Conservation (phyloP, 2,797 vertebrate species). For the Varecia variegata region DNA sequence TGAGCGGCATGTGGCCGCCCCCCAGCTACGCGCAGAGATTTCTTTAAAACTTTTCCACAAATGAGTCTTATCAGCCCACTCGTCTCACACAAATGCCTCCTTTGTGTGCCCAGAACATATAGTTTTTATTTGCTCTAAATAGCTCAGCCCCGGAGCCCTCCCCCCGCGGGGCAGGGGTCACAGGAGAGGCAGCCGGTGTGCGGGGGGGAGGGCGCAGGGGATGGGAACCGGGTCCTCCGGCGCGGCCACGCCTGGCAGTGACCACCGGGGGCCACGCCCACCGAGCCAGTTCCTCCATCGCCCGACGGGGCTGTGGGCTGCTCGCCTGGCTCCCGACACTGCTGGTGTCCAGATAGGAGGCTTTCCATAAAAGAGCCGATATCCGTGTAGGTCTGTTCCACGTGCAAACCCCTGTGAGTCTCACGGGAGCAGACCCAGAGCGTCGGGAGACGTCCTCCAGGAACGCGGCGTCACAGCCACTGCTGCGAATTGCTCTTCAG, state of each 20-base stretch:
- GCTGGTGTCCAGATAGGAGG: rapidly evolving
- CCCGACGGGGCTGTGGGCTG: rapidly evolving
- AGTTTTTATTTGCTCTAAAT: slow-evolving; percentile 80
- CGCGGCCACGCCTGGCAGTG: neutral
- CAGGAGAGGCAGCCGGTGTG: neutral
- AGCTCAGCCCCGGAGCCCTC: slow-evolving; percentile 64
- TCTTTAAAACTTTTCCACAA: slow-evolving; percentile 76
- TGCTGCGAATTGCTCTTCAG: rapidly evolving
- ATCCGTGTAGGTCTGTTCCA: neutral
- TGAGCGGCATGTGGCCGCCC: slow-evolving; percentile 89
- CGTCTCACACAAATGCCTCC: slow-evolving; percentile 78
- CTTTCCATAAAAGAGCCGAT: rapidly evolving
- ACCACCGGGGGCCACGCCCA: rapidly evolving
- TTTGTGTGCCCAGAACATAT: slow-evolving; percentile 87
- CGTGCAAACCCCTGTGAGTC: rapidly evolving
- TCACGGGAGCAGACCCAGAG: neutral
- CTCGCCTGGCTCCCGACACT: rapidly evolving
- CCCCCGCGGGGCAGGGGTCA: slow-evolving; percentile 47
- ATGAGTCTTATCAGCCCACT: slow-evolving; percentile 89
- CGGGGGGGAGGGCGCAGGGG: neutral
- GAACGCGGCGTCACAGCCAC: rapidly evolving
- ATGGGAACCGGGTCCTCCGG: too few relatives aligned
- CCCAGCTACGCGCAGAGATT: slow-evolving; percentile 86
- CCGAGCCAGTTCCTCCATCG: rapidly evolving
- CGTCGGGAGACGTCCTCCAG: rapidly evolving